Evolutionary conservation across 2,888 invertebrate genomes (phyloP).

Genomic region (Micoletzkya japonica): DNA sequence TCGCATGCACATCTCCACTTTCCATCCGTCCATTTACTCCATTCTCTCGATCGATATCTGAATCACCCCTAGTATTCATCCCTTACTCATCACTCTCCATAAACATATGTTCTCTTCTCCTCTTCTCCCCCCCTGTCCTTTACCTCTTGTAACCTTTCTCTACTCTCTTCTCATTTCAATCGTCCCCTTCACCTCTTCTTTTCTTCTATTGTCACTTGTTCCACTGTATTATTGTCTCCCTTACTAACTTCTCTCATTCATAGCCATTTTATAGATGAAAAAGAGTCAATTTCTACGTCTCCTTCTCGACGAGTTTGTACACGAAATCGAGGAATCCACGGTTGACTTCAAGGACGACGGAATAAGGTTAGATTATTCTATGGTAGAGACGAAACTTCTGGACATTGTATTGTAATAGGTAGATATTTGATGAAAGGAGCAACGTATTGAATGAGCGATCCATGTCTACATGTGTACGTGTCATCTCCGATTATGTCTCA

Average conservation of each 20-base stretch:
- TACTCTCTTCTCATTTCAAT: background rate
- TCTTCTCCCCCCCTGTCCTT: background rate
- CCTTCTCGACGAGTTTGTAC: slow-evolving; percentile 13
- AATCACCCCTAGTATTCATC: no score
- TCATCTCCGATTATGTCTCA: no score
- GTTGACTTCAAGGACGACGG: slow-evolving; percentile 8
- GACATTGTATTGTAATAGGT: no score
- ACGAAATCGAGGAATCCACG: slow-evolving; percentile 1
- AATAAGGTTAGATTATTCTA: slow-evolving; percentile 3
- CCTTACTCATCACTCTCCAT: slow-evolving; percentile 7
- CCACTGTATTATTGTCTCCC: background rate
- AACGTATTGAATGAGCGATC: no score
- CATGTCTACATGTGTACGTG: no score
- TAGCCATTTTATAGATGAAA: slow-evolving; percentile 9
- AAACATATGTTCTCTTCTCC: background rate
- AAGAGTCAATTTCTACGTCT: background rate
- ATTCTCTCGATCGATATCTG: no score
- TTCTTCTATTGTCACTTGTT: background rate
- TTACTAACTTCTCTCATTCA: no score
- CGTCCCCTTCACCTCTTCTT: background rate
- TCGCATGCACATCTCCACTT: no score
- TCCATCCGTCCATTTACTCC: no score
- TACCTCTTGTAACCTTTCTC: background rate
- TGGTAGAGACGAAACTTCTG: no score
- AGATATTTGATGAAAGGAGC: no score